Percentiles rank a stretch among this genome's conserved stretches.
phyloP scores from a whole-genome alignment of 2,888 invertebrate genomes.

The Craniophora ligustri region DNA sequence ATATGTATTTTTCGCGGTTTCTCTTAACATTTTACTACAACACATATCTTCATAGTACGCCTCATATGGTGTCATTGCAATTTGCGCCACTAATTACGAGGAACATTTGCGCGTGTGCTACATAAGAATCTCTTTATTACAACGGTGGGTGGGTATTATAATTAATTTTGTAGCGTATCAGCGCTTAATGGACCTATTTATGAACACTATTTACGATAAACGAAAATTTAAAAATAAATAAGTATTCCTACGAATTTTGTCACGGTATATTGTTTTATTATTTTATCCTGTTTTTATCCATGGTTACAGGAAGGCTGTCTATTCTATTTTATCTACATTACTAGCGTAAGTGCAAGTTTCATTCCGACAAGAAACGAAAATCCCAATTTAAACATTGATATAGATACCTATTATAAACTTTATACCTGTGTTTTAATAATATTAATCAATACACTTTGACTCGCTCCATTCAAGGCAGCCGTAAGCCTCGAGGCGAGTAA shows the following conservation, averaged over 20 bases:
- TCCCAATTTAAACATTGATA: too few species aligned
- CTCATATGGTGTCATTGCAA: slow-evolving; percentile 1
- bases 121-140: slow-evolving; percentile 24
- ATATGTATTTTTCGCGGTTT: neutral
- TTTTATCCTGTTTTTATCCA: too few species aligned
- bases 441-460: slow-evolving; percentile 16
- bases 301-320: too few species aligned
- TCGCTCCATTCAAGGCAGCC: slow-evolving; percentile 40
- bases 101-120: slow-evolving; percentile 2
- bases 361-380: too few species aligned
- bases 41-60: neutral
- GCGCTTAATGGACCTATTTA: slow-evolving; percentile 38
- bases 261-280: too few species aligned
- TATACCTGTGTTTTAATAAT: too few species aligned
- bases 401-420: too few species aligned
- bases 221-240: slow-evolving; percentile 39
- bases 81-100: slow-evolving; percentile 1
- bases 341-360: too few species aligned
- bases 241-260: too few species aligned
- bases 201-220: slow-evolving; percentile 35
- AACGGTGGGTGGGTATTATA: too few species aligned
- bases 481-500: slow-evolving; percentile 32
- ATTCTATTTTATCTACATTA: too few species aligned
- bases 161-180: slow-evolving; percentile 8
- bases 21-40: neutral